phyloP scores from a whole-genome alignment of 2,113 vertebrate species.

The Aix galericulata region DNA sequence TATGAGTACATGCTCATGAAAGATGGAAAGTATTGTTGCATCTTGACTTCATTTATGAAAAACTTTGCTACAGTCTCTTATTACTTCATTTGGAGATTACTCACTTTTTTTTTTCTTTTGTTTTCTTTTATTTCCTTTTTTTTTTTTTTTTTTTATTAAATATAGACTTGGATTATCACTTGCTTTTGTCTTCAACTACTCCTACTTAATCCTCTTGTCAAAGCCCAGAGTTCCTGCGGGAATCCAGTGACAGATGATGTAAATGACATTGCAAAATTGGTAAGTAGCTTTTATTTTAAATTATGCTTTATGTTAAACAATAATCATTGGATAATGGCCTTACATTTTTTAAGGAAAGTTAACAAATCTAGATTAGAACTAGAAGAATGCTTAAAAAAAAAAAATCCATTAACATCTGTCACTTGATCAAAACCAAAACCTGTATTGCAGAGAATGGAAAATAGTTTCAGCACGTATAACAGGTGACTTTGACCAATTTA shows the following conservation, averaged over 20 bases:
- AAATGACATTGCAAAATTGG: conserved; percentile 82
- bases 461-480: background rate
- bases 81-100: background rate
- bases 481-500: background rate
- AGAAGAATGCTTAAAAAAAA: background rate
- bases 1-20: background rate
- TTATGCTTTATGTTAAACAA: background rate
- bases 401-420: background rate
- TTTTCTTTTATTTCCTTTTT: background rate
- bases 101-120: conserved; percentile 49
- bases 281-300: conserved; percentile 62
- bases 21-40: background rate
- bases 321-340: background rate
- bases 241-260: conserved; percentile 85
- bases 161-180: conserved; percentile 86
- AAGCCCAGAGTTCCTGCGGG: conserved; percentile 77
- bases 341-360: background rate
- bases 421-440: background rate
- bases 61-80: background rate
- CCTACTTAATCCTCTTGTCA: conserved; percentile 80
- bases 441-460: background rate
- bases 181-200: conserved; percentile 86
- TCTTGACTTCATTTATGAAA: background rate
- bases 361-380: background rate
- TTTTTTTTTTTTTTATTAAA: background rate